Base-by-base conservation (phyloP, 2,113 vertebrate species). In the Heteronetta atricapilla region DNA sequence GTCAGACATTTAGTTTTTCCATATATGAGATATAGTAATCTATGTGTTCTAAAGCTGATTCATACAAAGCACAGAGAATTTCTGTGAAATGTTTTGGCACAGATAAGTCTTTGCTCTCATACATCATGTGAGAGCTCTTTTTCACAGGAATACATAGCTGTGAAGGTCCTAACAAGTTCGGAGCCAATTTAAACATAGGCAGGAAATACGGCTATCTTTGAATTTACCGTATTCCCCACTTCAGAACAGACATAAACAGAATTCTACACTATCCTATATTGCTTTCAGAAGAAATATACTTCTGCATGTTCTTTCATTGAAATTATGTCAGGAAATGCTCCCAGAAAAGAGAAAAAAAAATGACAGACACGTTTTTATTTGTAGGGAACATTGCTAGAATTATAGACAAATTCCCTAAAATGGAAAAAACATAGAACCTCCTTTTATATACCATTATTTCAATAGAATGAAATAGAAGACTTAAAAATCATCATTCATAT, bases 131-230 rank as follows among this genome's bases (percentile, higher is more conserved):
- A 56, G 50, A 70, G 15, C 18, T 55, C 2, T 91, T 74, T n/a
- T 58, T 73, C 40, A 58, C 31, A 63, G 67, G 67, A 89, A 33
- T 48, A 4, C 0, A 0, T 53, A 19, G 33, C 4, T 67, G 2
- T 79, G 53, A 60, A 34, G 17, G 13, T 84, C 18, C 31, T 68
- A 26, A 40, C 3, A 82, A 53, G 4, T 75, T 88, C 25, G 82
- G 40, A 79, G 9, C 13, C 20, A 76, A 40, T 72, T 82, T 89
- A 83, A 55, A 56, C 16, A 8, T 13, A 68, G 33, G 4, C 8
- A 40, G 72, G 44, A 56, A 59, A 8, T 17, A 79, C 25, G 86
- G 4, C 13, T 78, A 2, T 40, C 11, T 82, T 88, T 53, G 46
- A 80, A 33, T 59, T 79, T 4, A 59, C 48, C 42, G 29, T 23